Evolutionary conservation across 2,888 invertebrate genomes (phyloP), one percentile per base, ranked within the genome.

Genomic region (Ochropleura plecta): DNA sequence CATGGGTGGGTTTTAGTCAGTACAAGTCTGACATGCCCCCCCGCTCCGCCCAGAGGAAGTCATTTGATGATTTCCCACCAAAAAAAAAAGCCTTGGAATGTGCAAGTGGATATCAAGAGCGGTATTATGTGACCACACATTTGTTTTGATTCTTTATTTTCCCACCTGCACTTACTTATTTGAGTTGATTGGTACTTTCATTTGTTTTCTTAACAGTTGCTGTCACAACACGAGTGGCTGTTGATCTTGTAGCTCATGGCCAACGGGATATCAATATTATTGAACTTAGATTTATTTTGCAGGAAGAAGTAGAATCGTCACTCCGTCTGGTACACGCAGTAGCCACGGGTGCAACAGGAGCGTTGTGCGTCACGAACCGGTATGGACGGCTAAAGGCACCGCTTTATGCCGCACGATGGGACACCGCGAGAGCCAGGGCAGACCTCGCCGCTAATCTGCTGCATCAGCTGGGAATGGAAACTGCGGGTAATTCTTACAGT

Each of bases 401-500:
- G 49, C 94, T 98, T 84, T 97, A 97, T 91, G 97, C 98, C 3
- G 95, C 97, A 63, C 97, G 98, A 63, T 98, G 98, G 97, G 98
- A 98, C 91, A 97, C 97, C 16, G 97, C 98, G 30, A 96, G 98
- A 81, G 98, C 98, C 90, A 98, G 98, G 89, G 97, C 98, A 60
- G 98, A 98, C 91, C 97, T 98, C 86, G 98, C 98, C 7, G 98
- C 98, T 63, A 97, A 97, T 82, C 96, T 98, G 80, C 95, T 98
- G 7, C 97, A 98, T 88, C 98, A 98, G 91, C 97, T 98, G 51
- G 98, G 98, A 68, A 97, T 98, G 91, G 97, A 94, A 78, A 93
- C 88, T 73, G 91, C 92, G 79, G 95, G 96, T 96, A 77, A 69
- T 51, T 48, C 44, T 59, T 48, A 51, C 57, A 40, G n/a, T 59